Percentiles rank a stretch among this genome's conserved stretches.
These are phyloP conservation scores for Chamaetylas fuelleborni DNA, from an alignment of 2,113 vertebrate species.

Conservation along the genomic window DNA sequence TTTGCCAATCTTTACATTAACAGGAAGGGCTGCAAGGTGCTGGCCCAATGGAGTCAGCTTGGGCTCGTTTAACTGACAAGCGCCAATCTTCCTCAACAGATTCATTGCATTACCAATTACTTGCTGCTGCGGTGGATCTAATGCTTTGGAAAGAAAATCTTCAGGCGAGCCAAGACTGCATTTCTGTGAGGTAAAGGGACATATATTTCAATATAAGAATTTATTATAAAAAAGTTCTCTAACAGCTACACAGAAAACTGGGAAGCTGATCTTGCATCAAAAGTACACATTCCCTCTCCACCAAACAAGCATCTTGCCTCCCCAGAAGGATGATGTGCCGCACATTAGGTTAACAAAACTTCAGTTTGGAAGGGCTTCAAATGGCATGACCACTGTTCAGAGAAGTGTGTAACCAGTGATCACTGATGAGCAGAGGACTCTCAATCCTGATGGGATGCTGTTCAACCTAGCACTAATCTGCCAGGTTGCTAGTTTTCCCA, in stretches of 20 bases:
- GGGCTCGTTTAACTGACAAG: constrained; percentile 83
- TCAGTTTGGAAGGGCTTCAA: not conserved
- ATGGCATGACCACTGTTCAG: not conserved
- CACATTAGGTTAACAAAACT: not conserved
- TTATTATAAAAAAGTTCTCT: not conserved
- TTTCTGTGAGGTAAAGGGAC: constrained; percentile 76
- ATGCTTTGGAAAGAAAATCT: constrained; percentile 87
- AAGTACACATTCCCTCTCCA: not conserved
- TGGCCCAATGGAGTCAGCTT: constrained; percentile 90
- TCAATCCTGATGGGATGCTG: not conserved
- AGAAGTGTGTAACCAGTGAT: not conserved
- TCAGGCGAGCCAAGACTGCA: constrained; percentile 94
- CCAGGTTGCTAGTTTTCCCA: not conserved
- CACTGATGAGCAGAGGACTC: not conserved
- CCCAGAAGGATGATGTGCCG: accelerated
- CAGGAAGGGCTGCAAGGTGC: constrained; percentile 91
- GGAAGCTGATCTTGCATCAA: not conserved
- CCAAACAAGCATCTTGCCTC: not conserved
- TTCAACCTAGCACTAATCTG: not conserved
- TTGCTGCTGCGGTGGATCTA: constrained; percentile 92
- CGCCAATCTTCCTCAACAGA: constrained; percentile 89
- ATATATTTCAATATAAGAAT: not conserved
- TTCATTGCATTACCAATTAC: constrained; percentile 93
- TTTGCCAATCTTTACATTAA: constrained; percentile 97
- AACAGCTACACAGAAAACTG: not conserved